phyloP scores from a whole-genome alignment of 2,797 vertebrate genomes.

The Notolepis coatsorum region DNA sequence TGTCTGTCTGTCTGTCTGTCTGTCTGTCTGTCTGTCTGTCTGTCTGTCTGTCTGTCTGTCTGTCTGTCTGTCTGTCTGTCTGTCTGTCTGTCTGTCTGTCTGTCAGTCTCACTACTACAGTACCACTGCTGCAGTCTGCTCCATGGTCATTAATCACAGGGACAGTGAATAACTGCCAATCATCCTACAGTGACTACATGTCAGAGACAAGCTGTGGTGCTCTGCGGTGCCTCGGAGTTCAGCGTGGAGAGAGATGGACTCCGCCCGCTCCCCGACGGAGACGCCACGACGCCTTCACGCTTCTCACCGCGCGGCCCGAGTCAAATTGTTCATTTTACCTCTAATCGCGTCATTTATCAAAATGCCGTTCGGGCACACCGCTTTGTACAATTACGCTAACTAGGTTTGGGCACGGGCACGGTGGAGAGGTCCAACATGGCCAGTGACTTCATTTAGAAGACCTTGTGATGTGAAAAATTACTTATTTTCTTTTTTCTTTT shows the following conservation, averaged over 20 bases:
- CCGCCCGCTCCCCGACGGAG: conserved; percentile 62
- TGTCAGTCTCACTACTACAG: conserved; percentile 12
- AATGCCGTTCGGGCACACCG: conserved; percentile 86
- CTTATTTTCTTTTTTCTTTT: no score
- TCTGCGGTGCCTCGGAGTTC: conserved; percentile 48
- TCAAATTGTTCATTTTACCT: conserved; percentile 94
- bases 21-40: not conserved
- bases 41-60: not conserved
- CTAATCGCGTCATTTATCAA: conserved; percentile 96
- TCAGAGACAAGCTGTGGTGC: conserved; percentile 62
- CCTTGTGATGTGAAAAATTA: no score
- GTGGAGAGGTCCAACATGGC: conserved; percentile 25
- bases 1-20: not conserved
- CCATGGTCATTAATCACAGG: conserved; percentile 41
- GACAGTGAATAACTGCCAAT: conserved; percentile 71
- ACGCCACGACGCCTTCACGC: conserved; percentile 53
- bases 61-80: conserved; percentile 22
- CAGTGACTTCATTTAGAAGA: conserved; percentile 5
- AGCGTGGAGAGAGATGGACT: conserved; percentile 85
- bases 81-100: not conserved
- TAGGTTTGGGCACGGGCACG: conserved; percentile 55
- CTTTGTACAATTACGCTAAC: conserved; percentile 84
- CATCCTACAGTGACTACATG: conserved; percentile 59
- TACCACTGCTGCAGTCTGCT: conserved; percentile 7
- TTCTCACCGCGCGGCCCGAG: conserved; percentile 84